These are phyloP conservation scores for Aphaenogaster ashmeadi DNA, from an alignment of 1,140 invertebrate genomes.

Conservation along the genomic window DNA sequence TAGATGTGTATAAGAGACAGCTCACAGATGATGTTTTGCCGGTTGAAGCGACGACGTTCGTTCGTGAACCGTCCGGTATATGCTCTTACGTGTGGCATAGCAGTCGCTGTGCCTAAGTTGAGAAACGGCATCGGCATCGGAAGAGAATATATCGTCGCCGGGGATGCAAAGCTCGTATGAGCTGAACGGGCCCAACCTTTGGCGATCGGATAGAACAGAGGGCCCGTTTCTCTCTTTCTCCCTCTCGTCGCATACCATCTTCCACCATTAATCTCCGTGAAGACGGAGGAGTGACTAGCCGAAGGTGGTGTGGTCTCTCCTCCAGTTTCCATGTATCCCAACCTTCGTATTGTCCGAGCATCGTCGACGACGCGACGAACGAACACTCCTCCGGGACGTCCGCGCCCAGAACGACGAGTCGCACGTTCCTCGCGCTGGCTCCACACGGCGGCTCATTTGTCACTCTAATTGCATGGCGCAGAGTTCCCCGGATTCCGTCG, in stretches of 20 bases:
- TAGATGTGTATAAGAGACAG: too few species aligned
- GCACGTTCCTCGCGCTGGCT: background rate
- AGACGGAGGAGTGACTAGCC: slow-evolving; percentile 63
- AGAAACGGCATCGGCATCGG: slow-evolving; percentile 46
- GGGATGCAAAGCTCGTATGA: slow-evolving; percentile 40
- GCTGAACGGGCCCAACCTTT: slow-evolving; percentile 39
- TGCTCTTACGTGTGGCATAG: slow-evolving; percentile 34
- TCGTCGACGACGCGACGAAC: slow-evolving; percentile 22
- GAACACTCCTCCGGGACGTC: slow-evolving; percentile 14
- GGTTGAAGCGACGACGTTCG: background rate
- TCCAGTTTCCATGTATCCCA: slow-evolving; percentile 56
- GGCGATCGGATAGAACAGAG: slow-evolving; percentile 55
- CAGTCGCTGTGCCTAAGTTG: slow-evolving; percentile 26
- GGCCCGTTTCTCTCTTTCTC: background rate
- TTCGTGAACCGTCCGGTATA: slow-evolving; percentile 31
- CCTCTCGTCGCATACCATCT: slow-evolving; percentile 47
- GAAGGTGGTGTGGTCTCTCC: slow-evolving; percentile 51
- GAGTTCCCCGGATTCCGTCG: slow-evolving; percentile 23
- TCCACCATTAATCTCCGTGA: slow-evolving; percentile 60
- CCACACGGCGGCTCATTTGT: slow-evolving; percentile 37
- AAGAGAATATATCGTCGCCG: slow-evolving; percentile 63
- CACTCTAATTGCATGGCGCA: slow-evolving; percentile 45
- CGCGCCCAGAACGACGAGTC: background rate
- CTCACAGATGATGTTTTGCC: background rate
- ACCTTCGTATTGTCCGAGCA: slow-evolving; percentile 21